Conservation (phyloP, 1,140 invertebrate genomes). For the Eulimnadia texana region DNA sequence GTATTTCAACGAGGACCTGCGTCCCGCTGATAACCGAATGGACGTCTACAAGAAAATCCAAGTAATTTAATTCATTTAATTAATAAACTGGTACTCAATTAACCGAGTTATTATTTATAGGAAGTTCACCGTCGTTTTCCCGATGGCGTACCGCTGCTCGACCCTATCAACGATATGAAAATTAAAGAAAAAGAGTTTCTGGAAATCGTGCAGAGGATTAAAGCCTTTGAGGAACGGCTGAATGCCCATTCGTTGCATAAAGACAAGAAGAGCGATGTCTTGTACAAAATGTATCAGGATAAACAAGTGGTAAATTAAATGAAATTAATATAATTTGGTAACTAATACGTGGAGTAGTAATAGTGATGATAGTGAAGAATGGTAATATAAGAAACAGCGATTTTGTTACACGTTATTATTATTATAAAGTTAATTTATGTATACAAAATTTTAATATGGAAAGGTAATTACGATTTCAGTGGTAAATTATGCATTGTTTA, state of each 20-base stretch:
- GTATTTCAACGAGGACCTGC: slow-evolving; percentile 78
- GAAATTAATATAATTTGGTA: neutral
- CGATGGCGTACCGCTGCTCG: slow-evolving; percentile 67
- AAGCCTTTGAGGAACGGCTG: slow-evolving; percentile 62
- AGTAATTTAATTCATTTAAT: slow-evolving; percentile 25
- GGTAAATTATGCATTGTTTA: too few relatives aligned
- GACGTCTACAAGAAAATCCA: slow-evolving; percentile 72
- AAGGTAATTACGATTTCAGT: too few relatives aligned
- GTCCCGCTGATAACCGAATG: slow-evolving; percentile 62
- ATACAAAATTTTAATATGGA: too few relatives aligned
- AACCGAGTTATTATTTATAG: slow-evolving; percentile 25
- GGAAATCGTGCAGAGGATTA: slow-evolving; percentile 64
- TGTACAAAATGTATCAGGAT: slow-evolving; percentile 57
- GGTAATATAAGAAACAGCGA: too few relatives aligned
- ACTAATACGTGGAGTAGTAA: neutral
- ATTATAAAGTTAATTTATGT: too few relatives aligned
- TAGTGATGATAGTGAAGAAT: too few relatives aligned
- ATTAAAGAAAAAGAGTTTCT: slow-evolving; percentile 72
- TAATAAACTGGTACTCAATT: neutral
- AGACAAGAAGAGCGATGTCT: slow-evolving; percentile 46
- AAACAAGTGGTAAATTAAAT: slow-evolving; percentile 45
- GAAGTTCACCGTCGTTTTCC: slow-evolving; percentile 83
- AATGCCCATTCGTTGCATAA: slow-evolving; percentile 71
- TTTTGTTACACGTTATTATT: too few relatives aligned
- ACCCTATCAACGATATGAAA: slow-evolving; percentile 92